These are phyloP conservation scores for Siderastrea siderea DNA, from an alignment of 92 coral and sea anemone genomes.

Conservation along the genomic window DNA sequence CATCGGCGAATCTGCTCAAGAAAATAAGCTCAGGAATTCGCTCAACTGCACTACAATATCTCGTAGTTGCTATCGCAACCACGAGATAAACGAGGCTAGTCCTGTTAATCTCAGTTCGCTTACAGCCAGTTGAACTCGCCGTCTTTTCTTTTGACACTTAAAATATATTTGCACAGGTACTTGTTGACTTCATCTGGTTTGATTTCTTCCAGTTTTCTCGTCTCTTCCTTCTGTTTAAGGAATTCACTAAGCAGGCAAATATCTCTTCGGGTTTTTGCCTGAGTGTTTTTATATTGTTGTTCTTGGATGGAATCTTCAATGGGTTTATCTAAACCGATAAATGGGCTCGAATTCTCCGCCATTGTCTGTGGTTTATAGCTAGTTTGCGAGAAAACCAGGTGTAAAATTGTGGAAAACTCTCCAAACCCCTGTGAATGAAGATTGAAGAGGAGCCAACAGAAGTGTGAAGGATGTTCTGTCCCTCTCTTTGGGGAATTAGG, in stretches of 20 bases:
- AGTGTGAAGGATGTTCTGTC: too few relatives aligned
- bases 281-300: background rate
- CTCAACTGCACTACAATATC: too few relatives aligned
- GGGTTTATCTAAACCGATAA: background rate
- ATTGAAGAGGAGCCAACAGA: too few relatives aligned
- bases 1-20: too few relatives aligned
- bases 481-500: too few relatives aligned
- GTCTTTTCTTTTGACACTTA: constrained; percentile 13
- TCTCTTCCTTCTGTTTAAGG: constrained; percentile 5
- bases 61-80: too few relatives aligned
- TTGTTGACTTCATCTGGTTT: constrained; percentile 10
- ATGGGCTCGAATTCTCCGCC: background rate
- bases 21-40: too few relatives aligned
- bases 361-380: background rate
- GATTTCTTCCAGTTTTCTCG: constrained; percentile 11
- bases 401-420: too few relatives aligned
- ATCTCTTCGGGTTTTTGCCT: background rate
- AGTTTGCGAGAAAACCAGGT: background rate
- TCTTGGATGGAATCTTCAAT: background rate
- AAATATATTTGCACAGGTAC: constrained; percentile 18
- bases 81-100: too few relatives aligned
- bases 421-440: too few relatives aligned
- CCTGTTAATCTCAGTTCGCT: too few relatives aligned
- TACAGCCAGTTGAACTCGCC: background rate
- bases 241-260: background rate